Percentiles rank a stretch among this genome's conserved stretches.
These are phyloP conservation scores for Fopius arisanus DNA, from an alignment of 1,140 invertebrate genomes.

Conservation along the genomic window DNA sequence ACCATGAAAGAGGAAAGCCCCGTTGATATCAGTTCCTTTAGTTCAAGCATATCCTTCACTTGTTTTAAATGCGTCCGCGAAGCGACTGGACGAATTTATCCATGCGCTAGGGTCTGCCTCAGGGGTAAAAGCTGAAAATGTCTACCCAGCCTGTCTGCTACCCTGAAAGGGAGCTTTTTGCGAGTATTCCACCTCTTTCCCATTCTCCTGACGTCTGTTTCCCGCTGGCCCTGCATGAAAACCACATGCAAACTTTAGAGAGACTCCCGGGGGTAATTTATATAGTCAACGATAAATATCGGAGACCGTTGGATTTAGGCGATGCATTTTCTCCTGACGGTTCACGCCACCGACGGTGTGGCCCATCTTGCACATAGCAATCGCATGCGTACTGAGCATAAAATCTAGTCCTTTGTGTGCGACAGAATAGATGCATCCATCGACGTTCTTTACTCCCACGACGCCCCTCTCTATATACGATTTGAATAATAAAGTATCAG, in stretches of 20 bases:
- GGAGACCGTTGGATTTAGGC: conserved; percentile 42
- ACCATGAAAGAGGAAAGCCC: neutral
- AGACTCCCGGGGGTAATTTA: conserved; percentile 42
- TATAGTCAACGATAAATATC: conserved; percentile 44
- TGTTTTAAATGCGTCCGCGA: neutral
- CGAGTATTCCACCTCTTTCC: neutral
- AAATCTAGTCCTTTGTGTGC: conserved; percentile 27
- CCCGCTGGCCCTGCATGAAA: neutral
- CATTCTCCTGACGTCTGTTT: neutral
- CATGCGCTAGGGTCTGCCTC: neutral
- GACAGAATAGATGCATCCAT: conserved; percentile 40
- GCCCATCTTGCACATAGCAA: conserved; percentile 38
- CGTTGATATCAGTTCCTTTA: neutral
- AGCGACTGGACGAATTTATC: conserved; percentile 6
- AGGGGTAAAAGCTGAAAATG: neutral
- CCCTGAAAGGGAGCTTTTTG: conserved; percentile 1
- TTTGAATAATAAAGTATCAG: neutral
- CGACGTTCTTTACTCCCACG: neutral
- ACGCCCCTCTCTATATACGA: neutral
- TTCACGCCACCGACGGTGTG: conserved; percentile 29
- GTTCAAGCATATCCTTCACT: neutral
- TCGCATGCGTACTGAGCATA: conserved; percentile 45
- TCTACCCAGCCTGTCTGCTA: neutral
- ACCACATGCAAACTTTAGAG: conserved; percentile 20
- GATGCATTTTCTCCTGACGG: conserved; percentile 45